These are phyloP conservation scores for Synodontis membranacea DNA, from an alignment of 2,113 vertebrate genomes.

Conservation along the genomic window DNA sequence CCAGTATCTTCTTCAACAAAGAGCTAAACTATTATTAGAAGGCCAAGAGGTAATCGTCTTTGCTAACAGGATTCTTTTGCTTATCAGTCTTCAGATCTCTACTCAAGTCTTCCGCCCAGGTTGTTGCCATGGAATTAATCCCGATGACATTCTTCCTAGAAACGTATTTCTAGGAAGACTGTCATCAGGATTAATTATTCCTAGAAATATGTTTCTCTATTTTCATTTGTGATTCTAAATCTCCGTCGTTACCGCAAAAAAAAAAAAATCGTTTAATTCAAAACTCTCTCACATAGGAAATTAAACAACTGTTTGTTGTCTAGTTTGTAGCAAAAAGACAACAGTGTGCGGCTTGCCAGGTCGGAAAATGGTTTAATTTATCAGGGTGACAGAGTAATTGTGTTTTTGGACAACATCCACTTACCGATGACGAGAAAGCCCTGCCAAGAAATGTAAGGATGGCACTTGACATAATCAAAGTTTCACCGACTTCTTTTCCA, in stretches of 20 bases:
- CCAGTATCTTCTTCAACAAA: background rate
- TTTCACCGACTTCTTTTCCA: background rate
- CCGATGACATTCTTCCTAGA: background rate
- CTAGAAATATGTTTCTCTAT: background rate
- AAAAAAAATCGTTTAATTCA: slow-evolving; percentile 2
- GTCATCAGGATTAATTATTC: too few relatives aligned
- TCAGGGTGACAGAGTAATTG: slow-evolving; percentile 38
- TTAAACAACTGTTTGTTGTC: slow-evolving; percentile 25
- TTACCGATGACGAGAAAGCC: slow-evolving; percentile 16
- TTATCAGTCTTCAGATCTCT: slow-evolving; percentile 9
- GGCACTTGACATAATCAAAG: slow-evolving; percentile 8
- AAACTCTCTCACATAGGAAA: slow-evolving; percentile 14
- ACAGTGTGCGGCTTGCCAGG: background rate
- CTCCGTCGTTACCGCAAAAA: slow-evolving; percentile 31
- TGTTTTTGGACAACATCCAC: slow-evolving; percentile 36
- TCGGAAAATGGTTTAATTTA: slow-evolving; percentile 39
- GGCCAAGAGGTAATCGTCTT: slow-evolving; percentile 20
- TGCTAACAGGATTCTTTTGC: slow-evolving; percentile 11
- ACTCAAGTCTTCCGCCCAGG: background rate
- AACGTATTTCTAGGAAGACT: slow-evolving; percentile 5
- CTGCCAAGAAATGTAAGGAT: background rate
- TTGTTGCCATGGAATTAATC: slow-evolving; percentile 22
- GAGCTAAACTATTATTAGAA: background rate
- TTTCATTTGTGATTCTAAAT: background rate
- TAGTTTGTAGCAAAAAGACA: background rate